Evolutionary conservation across 2,888 invertebrate genomes (phyloP), one percentile per base, ranked within the genome.

Genomic region (Scaptodrosophila latifasciaeformis): DNA sequence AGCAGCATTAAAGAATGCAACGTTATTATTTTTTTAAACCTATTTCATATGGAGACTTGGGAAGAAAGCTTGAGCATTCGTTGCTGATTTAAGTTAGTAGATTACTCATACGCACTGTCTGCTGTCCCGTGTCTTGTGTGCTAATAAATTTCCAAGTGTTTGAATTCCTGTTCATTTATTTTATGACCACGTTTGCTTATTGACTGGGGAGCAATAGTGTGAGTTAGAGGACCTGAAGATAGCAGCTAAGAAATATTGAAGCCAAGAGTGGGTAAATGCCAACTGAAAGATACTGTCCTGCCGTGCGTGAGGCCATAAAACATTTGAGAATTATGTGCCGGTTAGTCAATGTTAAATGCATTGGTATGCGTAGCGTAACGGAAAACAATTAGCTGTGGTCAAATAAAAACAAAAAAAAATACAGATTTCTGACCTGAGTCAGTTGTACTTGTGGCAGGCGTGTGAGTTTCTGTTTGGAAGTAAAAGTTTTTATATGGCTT

Each of bases 311-410:
- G 74, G 77, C 68, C 55, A 74, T 74, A 74, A 74, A 74, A 74
- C 77, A 74, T 51, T 72, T 55, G 62, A 70, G 74, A 77, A 67
- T 77, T 77, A 74, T 76, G 66, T 18, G 30, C n/a, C 12, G 52
- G 42, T 42, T 57, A 51, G 56, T 49, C 60, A 58, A 52, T 58
- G 48, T 63, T 61, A 69, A 77, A 77, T 70, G 77, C 77, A 75
- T 77, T 77, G 75, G 77, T 70, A 77, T 75, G 69, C 77, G 65
- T 69, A 69, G 74, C 75, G 75, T 69, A 77, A 75, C 75, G 77
- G 67, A 75, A 75, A 75, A 75, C 75, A 75, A 75, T 75, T 75
- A 75, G 75, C 75, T 77, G 63, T 55, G 72, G 70, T 67, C 65
- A 72, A 62, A 72, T 71, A 69, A 72, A 75, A 75, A 69, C 45